phyloP scores from a whole-genome alignment of 2,113 vertebrate genomes.

The Brachionichthys hirsutus region DNA sequence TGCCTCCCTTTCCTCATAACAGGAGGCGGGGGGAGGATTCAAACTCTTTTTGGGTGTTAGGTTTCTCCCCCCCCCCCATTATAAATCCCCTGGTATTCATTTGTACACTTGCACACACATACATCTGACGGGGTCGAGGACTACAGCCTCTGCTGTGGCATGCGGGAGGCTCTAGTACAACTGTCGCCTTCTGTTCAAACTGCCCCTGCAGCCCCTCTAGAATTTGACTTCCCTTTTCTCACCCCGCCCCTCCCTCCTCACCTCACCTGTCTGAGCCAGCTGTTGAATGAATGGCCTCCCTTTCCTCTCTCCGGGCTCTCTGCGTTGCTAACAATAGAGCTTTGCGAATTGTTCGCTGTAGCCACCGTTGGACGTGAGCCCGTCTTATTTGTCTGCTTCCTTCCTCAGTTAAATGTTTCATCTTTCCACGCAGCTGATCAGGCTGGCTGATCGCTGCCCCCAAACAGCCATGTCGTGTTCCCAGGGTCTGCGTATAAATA shows the following conservation, averaged over 20 bases:
- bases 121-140: slow-evolving; percentile 49
- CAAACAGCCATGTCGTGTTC: too few species aligned
- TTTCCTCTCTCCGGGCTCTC: slow-evolving; percentile 40
- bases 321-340: slow-evolving; percentile 35
- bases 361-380: slow-evolving; percentile 37
- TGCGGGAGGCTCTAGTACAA: slow-evolving; percentile 66
- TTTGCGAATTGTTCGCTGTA: slow-evolving; percentile 29
- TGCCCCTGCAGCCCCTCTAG: slow-evolving; percentile 39
- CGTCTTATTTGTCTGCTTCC: slow-evolving; percentile 49
- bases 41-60: slow-evolving; percentile 57
- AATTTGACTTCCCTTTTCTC: slow-evolving; percentile 42
- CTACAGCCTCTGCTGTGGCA: slow-evolving; percentile 59
- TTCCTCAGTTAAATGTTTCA: slow-evolving; percentile 45
- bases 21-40: slow-evolving; percentile 4
- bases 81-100: slow-evolving; percentile 60
- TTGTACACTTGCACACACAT: slow-evolving; percentile 38
- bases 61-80: slow-evolving; percentile 51
- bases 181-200: slow-evolving; percentile 65
- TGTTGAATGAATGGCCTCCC: slow-evolving; percentile 43
- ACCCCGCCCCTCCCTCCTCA: slow-evolving; percentile 5
- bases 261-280: slow-evolving; percentile 43
- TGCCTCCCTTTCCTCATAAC: slow-evolving; percentile 55
- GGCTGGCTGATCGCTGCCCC: slow-evolving; percentile 10
- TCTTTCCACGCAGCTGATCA: slow-evolving; percentile 21
- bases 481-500: slow-evolving; percentile 20